Base-by-base conservation (phyloP, 2,888 invertebrate genomes). In the Orgyia antiqua region DNA sequence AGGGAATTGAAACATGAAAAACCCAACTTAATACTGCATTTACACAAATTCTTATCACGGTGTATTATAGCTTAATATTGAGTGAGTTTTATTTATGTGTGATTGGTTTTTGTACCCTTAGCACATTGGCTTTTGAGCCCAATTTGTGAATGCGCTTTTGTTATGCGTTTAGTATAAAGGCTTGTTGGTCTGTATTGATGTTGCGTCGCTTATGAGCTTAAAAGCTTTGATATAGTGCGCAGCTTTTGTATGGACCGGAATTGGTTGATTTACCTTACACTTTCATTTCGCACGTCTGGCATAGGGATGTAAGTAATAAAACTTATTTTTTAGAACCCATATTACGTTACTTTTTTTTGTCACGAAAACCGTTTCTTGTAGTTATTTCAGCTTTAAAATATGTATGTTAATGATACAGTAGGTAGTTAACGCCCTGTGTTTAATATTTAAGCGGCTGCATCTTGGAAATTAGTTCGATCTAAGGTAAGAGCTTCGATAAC, bases 91-190 rank as follows among this genome's bases (percentile, higher is more conserved):
- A 9, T n/a, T 20, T 13, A 13, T 8, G 27, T 36, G 12, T 13
- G 28, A 37, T 27, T 51, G 31, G 44, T 39, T 19, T 32, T 18
- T 10, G 31, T 29, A 41, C 52, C 46, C 48, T 53, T 45, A 29
- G 63, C 55, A 53, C 65, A 65, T 70, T 71, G 73, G 67, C 73
- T 72, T 82, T 80, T 82, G 79, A 83, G 80, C 70, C 65, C 82
- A 79, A 83, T 83, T 83, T 78, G 80, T 75, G 74, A 79, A 71
- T 75, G 73, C 70, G 72, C 66, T 68, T 64, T 60, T 58, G 57
- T 67, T 68, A 64, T 62, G 58, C 63, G 71, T 76, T 79, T 72
- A 72, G 54, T 53, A 51, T 53, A 53, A 52, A 52, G 52, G 54
- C 53, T 53, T 52, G 52, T 50, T 50, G 54, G 45, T 45, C 45